Conservation (phyloP, 2,797 vertebrate species). For the Sebastes iracundus region DNA sequence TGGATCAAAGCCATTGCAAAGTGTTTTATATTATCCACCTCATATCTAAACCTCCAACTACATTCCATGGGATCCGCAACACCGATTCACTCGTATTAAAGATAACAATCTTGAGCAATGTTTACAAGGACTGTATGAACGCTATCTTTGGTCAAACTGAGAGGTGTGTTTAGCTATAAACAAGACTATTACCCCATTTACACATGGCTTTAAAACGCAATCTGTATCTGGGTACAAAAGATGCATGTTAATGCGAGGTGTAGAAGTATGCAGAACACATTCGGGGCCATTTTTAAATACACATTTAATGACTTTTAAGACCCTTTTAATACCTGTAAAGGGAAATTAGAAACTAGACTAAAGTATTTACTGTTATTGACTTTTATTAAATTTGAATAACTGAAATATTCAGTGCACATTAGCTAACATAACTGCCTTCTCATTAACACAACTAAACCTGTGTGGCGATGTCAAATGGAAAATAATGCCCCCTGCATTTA, state of each 20-base stretch:
- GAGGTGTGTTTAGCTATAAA: neutral
- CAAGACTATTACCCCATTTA: neutral
- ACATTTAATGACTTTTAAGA: too few relatives aligned
- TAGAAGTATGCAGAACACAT: too few relatives aligned
- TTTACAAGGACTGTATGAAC: neutral
- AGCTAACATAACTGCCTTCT: too few relatives aligned
- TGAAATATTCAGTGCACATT: too few relatives aligned
- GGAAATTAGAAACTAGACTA: too few relatives aligned
- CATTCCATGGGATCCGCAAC: neutral
- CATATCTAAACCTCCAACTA: neutral
- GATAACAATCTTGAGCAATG: neutral
- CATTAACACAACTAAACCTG: too few relatives aligned
- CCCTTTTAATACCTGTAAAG: too few relatives aligned
- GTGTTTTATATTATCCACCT: neutral
- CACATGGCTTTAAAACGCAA: neutral
- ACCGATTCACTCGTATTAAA: neutral
- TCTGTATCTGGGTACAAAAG: neutral
- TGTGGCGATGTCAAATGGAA: too few relatives aligned
- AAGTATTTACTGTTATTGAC: too few relatives aligned
- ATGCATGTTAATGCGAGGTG: neutral
- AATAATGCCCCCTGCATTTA: too few relatives aligned
- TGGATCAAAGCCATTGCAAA: neutral
- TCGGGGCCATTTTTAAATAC: too few relatives aligned
- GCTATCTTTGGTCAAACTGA: neutral
- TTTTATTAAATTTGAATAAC: too few relatives aligned